A percentile compares a stretch with the other conserved stretches of the same genome.
These are phyloP conservation scores for Agelaius tricolor DNA, from an alignment of 2,113 vertebrate genomes.

Conservation along the genomic window DNA sequence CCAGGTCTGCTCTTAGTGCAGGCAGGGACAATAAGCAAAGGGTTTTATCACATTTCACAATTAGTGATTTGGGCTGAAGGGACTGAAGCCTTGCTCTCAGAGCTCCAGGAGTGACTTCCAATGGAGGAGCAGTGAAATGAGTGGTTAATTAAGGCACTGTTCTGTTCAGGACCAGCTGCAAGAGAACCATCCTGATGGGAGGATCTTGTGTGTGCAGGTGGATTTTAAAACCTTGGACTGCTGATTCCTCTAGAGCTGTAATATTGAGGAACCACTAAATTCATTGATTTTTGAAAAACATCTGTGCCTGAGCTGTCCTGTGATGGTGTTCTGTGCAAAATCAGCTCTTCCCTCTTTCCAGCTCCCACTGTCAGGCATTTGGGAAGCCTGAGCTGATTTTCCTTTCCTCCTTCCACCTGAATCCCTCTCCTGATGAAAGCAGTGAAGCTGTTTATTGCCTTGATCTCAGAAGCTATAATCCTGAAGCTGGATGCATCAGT, in stretches of 20 bases:
- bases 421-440: not conserved
- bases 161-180: not conserved
- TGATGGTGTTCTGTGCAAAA: not conserved
- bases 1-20: not conserved
- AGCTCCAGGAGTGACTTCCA: not conserved
- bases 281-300: not conserved
- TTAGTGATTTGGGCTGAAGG: not conserved
- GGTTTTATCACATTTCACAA: not conserved
- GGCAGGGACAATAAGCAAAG: not conserved
- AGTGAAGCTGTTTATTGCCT: not conserved
- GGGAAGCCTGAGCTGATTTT: not conserved
- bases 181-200: not conserved
- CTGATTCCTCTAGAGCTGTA: not conserved
- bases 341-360: not conserved
- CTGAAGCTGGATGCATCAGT: not conserved
- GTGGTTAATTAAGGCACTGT: not conserved
- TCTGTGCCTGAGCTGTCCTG: not conserved
- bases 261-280: not conserved
- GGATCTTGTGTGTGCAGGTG: not conserved
- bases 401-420: not conserved
- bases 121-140: not conserved
- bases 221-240: not conserved
- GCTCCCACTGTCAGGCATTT: not conserved
- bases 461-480: not conserved
- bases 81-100: not conserved